These are phyloP conservation scores for Scolopax bukidnonensis DNA, from an alignment of 2,797 vertebrate genomes.

Conservation along the genomic window DNA sequence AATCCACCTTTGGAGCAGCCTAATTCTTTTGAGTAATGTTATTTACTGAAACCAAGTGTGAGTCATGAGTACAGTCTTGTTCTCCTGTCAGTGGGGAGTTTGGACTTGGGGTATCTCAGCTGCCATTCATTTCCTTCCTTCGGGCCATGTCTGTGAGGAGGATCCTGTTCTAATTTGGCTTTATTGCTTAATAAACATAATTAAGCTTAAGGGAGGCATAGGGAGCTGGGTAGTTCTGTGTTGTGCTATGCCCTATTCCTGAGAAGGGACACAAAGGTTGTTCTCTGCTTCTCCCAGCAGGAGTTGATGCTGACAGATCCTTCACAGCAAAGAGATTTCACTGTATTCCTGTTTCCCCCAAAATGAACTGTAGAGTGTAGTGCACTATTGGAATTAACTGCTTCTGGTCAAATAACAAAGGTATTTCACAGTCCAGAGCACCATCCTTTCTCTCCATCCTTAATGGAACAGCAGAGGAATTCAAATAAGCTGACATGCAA, in stretches of 20 bases:
- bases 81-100: background rate
- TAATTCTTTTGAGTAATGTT: background rate
- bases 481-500: background rate
- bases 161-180: background rate
- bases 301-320: background rate
- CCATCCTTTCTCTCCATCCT: background rate
- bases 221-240: background rate
- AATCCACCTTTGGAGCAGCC: background rate
- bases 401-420: background rate
- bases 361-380: background rate
- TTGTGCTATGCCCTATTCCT: background rate
- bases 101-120: background rate
- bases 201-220: background rate
- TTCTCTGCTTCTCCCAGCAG: background rate
- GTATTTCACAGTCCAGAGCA: background rate
- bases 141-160: background rate
- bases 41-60: background rate
- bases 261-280: background rate
- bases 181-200: background rate
- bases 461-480: background rate
- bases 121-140: background rate
- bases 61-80: background rate
- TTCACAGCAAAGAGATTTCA: background rate
- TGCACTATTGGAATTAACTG: background rate
- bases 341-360: background rate